A percentile compares a stretch with the other conserved stretches of the same genome.
Conservation (phyloP, 2,113 vertebrate species). For the Ameiurus melas region DNA sequence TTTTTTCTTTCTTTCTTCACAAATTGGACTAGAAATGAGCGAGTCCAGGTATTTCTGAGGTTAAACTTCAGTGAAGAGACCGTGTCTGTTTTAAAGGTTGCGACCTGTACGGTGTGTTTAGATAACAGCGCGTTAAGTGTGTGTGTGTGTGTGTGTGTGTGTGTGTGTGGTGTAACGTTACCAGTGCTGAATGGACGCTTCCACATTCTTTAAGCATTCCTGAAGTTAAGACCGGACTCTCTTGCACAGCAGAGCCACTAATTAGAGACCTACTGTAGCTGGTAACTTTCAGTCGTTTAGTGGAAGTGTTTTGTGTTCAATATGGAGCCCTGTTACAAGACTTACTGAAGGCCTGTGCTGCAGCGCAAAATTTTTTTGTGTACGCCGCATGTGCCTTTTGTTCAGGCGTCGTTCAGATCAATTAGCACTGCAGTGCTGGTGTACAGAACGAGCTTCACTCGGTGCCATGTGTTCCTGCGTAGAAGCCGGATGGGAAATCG, state of each 20-base stretch:
- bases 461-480: conserved; percentile 3
- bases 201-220: conserved; percentile 55
- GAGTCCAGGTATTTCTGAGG: background rate
- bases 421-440: conserved; percentile 7
- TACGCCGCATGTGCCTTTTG: background rate
- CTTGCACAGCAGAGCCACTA: background rate
- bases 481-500: conserved; percentile 46
- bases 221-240: background rate
- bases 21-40: background rate
- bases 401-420: background rate
- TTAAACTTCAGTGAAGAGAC: background rate
- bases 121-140: background rate
- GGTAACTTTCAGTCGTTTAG: background rate
- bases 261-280: conserved; percentile 2
- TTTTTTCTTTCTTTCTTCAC: background rate
- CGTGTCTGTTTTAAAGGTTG: background rate
- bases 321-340: background rate
- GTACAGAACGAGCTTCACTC: background rate
- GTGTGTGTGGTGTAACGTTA: conserved; percentile 30
- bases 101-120: background rate
- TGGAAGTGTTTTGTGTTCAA: background rate
- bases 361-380: background rate
- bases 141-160: conserved; percentile 8
- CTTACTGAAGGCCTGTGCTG: too few species aligned
- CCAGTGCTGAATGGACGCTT: conserved; percentile 27